These are phyloP conservation scores for Neosilurus mollespiculum DNA, from an alignment of 2,797 vertebrate species.

Conservation along the genomic window DNA sequence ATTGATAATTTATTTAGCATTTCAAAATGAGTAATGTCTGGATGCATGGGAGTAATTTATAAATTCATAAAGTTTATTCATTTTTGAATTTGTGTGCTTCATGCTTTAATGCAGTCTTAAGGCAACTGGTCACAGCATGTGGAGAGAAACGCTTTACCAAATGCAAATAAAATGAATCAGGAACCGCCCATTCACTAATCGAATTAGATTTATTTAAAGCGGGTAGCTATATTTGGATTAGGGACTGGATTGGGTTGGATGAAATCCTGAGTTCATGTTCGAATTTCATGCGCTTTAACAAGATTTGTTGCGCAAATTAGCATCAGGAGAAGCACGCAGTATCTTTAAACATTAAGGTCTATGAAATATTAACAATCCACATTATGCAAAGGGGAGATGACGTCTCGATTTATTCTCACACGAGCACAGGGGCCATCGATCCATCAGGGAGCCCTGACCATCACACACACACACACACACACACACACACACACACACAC, in stretches of 20 bases:
- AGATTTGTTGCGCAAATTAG: slow-evolving; percentile 2
- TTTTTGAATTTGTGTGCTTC: background rate
- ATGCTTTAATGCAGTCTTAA: background rate
- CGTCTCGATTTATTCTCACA: slow-evolving; percentile 33
- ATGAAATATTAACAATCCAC: slow-evolving; percentile 50
- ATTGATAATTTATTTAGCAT: background rate
- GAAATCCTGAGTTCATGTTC: background rate
- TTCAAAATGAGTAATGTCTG: background rate
- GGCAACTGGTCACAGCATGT: slow-evolving; percentile 5
- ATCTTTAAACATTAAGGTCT: background rate
- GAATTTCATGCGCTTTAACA: background rate
- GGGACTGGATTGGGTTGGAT: background rate
- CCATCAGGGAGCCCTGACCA: slow-evolving; percentile 34
- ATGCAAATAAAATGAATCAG: slow-evolving; percentile 40
- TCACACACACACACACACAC: slow-evolving; percentile 22
- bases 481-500: slow-evolving; percentile 35
- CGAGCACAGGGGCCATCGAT: slow-evolving; percentile 22
- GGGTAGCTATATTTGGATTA: background rate
- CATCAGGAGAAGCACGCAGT: slow-evolving; percentile 1
- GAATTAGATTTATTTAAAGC: slow-evolving; percentile 28
- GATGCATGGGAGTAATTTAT: background rate
- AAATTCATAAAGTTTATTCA: background rate
- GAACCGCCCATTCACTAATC: slow-evolving; percentile 37
- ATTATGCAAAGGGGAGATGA: slow-evolving; percentile 54
- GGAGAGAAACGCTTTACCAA: slow-evolving; percentile 16